Base-by-base conservation (phyloP, 2,888 invertebrate species). In the Chloroclysta siterata region DNA sequence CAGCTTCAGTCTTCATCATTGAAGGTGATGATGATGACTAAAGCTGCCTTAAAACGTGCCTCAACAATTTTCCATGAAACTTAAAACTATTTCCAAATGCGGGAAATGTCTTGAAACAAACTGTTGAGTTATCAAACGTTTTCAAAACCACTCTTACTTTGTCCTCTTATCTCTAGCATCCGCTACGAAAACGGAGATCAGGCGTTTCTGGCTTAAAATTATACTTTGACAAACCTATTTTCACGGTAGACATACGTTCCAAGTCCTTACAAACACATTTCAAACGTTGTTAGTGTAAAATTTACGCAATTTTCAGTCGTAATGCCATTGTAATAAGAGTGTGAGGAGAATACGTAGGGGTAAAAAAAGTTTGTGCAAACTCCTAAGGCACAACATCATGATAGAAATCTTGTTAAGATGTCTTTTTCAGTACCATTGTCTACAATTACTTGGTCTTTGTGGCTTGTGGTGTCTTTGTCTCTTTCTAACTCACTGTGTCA, bases 361-460 rank as follows among this genome's bases (percentile, higher is more conserved):
- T 39, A 72, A 50, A 58, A 0, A 72, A 80, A 74, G 64, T 78
- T 82, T 68, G 85, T 61, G 39, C 39, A 77, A 60, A 70, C 72
- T 86, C 88, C 88, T 81, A 81, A 81, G 88, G 91, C 89, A 87
- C 88, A 88, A 89, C 84, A 87, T 88, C 84, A 87, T 88, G 90
- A 90, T 91, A 87, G 87, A 84, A 89, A 91, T 92, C 92, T 90
- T 90, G 88, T 85, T 90, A 90, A 89, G 89, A 90, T 84, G 92
- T 92, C 92, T 92, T 92, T 92, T 91, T 89, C 92, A 92, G 92
- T 82, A 71, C 87, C 83, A 89, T 91, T 92, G 91, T 92, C 90
- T 90, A 92, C 91, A 92, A 90, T 91, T 89, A 90, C 89, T 89
- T 85, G 85, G 85, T 65, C 89, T 87, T 89, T 90, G 87, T 88